Evolutionary conservation across 2,888 invertebrate genomes (phyloP).

Genomic region (Folsomia manolachei): DNA sequence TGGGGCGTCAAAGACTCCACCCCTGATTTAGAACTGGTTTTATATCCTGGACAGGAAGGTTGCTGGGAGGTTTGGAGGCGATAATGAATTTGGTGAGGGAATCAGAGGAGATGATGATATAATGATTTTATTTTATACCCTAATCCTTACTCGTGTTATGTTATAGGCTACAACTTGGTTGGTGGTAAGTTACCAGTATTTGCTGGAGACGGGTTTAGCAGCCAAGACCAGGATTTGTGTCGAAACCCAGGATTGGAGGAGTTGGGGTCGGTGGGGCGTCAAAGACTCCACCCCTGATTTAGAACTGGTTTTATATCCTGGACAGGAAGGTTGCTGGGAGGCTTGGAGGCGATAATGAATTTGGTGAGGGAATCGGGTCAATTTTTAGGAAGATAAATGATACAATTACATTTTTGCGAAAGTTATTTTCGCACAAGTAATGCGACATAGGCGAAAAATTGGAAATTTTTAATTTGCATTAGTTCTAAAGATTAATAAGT

Average conservation of each 20-base stretch:
- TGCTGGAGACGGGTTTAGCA: background rate
- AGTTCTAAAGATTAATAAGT: no score
- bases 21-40: background rate
- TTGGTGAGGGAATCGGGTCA: no score
- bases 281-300: background rate
- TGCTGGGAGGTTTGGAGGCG: background rate
- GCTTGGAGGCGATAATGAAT: background rate
- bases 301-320: background rate
- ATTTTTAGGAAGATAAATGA: no score
- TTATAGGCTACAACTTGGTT: no score
- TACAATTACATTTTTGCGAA: no score
- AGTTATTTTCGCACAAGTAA: no score
- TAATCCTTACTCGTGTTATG: no score
- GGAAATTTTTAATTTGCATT: no score
- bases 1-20: background rate
- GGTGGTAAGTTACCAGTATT: no score
- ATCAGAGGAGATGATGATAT: background rate
- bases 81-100: background rate
- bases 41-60: background rate
- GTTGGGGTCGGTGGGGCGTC: background rate
- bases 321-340: background rate
- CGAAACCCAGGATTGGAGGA: background rate
- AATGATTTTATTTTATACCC: background rate
- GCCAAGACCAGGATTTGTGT: background rate
- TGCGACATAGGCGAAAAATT: no score